Percentiles rank a stretch among this genome's conserved stretches.
Evolutionary conservation across 1,140 invertebrate genomes (phyloP).

Genomic region (Bombus ignitus): DNA sequence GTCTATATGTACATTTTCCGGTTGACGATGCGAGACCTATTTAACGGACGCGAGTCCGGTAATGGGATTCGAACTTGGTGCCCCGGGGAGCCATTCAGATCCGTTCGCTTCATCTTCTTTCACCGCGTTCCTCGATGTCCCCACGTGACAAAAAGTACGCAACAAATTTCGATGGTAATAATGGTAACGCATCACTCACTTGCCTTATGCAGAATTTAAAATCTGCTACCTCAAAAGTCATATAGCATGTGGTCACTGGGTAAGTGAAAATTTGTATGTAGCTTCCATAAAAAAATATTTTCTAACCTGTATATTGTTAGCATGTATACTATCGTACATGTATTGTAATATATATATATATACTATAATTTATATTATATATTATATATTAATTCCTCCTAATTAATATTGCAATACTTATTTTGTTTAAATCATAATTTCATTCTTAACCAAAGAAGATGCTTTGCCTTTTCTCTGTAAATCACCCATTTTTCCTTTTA

Average conservation of each 20-base stretch:
- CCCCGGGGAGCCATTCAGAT: conserved; percentile 79
- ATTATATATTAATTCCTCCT: no score
- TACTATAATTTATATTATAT: no score
- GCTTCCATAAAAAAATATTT: background rate
- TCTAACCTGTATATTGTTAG: background rate
- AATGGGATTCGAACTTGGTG: conserved; percentile 82
- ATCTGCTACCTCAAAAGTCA: background rate
- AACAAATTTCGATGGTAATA: conserved; percentile 23
- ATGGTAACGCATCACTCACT: conserved; percentile 1
- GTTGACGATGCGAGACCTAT: conserved; percentile 84
- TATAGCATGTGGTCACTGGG: background rate
- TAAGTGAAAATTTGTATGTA: background rate
- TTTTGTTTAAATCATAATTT: no score
- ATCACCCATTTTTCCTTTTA: no score
- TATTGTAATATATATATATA: background rate
- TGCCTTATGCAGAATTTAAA: conserved; percentile 4
- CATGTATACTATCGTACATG: no score
- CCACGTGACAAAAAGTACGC: background rate
- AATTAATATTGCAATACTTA: no score
- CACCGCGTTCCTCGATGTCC: conserved; percentile 39
- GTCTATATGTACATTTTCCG: conserved; percentile 81
- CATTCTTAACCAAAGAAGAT: no score
- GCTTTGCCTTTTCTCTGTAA: no score
- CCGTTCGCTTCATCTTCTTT: conserved; percentile 65
- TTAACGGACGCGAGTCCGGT: conserved; percentile 83